Base-by-base conservation (phyloP, 2,113 vertebrate species). In the Dromaius novaehollandiae region DNA sequence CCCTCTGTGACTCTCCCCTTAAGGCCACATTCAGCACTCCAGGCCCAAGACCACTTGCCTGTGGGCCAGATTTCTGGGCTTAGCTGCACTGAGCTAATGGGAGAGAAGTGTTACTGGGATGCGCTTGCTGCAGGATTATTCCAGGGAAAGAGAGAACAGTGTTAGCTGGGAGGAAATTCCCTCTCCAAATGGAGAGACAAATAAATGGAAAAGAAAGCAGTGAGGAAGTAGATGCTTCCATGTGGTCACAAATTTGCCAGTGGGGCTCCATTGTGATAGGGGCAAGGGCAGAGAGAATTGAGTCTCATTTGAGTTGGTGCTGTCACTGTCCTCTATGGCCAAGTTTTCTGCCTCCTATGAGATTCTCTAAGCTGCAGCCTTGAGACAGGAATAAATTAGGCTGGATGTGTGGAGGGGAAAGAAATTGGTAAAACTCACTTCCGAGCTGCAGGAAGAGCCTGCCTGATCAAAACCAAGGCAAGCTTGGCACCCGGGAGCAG, bases 81-180 rank as follows among this genome's bases (percentile, higher is more conserved):
- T 13, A 36, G n/a, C 24, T 20, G 24, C n/a, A 9, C 25, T 15
- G n/a, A 11, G 36, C 17, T 74, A 38, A 55, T 53, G 17, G 38
- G 34, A n/a, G 17, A 32, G 24, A n/a, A 34, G 38, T 14, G 32
- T 32, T 18, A 22, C 20, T 25, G 28, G 13, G 19, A 21, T 14
- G 19, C 18, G 17, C 21, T 20, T 22, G n/a, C 61, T 16, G n/a
- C 51, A 4, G 61, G 38, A 4, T 16, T 3, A 44, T 28, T 5
- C 11, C 56, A 2, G 38, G 11, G 14, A 0, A 36, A 18, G 81
- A 9, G 4, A n/a, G 68, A 32, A 34, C 1, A 13, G 66, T 1
- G 11, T 4, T 7, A 3, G 28, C 21, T 32, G 2, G 38, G 18
- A 14, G 40, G 40, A 34, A 6, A 8, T 44, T 7, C 53, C 55